A percentile compares a stretch with the other conserved stretches of the same genome.
phyloP scores from a whole-genome alignment of 2,888 invertebrate genomes.

The Mesoligia furuncula region DNA sequence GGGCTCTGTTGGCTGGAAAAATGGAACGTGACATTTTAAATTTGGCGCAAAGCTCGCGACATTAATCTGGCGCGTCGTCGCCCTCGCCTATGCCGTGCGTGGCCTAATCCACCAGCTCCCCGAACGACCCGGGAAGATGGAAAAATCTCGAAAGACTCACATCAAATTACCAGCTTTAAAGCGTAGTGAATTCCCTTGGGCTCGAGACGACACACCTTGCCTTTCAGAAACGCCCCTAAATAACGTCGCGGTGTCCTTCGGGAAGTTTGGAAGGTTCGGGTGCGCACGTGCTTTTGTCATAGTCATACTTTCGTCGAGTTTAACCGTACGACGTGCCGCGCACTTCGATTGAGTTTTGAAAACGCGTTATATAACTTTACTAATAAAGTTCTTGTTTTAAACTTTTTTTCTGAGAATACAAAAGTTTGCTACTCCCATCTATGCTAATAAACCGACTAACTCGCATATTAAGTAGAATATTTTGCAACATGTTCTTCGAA shows the following conservation, averaged over 20 bases:
- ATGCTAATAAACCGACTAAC: conserved; percentile 70
- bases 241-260: conserved; percentile 87
- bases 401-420: conserved; percentile 75
- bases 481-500: conserved; percentile 48
- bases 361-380: conserved; percentile 80
- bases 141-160: conserved; percentile 89
- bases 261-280: conserved; percentile 87
- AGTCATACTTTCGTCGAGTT: conserved; percentile 88
- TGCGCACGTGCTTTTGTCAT: conserved; percentile 89
- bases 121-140: conserved; percentile 87
- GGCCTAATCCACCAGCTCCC: conserved; percentile 87
- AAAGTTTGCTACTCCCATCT: conserved; percentile 70
- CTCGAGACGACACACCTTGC: conserved; percentile 87
- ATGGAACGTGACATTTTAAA: conserved; percentile 89
- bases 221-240: conserved; percentile 88
- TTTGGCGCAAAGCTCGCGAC: conserved; percentile 88
- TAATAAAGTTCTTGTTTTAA: conserved; percentile 82
- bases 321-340: conserved; percentile 87
- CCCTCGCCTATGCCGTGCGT: conserved; percentile 85
- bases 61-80: conserved; percentile 89
- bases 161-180: conserved; percentile 90
- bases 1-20: conserved; percentile 86
- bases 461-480: conserved; percentile 62
- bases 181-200: conserved; percentile 87
- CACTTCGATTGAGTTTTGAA: conserved; percentile 86